Evolutionary conservation across 1,140 invertebrate species (phyloP), one percentile per base, ranked within the genome.

Genomic region (Brachionus rubens): DNA sequence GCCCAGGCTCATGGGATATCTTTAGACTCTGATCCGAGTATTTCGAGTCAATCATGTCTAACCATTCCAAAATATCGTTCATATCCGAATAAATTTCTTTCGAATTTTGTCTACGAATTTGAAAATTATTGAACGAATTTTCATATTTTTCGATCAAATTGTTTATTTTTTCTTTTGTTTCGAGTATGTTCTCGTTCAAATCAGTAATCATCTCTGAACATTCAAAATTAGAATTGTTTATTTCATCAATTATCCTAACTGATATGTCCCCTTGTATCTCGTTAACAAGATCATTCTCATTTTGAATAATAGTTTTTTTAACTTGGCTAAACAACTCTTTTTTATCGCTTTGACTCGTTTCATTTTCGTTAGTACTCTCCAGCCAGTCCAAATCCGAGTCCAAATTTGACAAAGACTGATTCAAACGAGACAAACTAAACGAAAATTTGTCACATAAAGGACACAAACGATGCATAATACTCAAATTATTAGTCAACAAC

Each of bases 41-140:
- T 70, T 70, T 70, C 0, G 43, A 48, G 14, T 50, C 65, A 33
- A 70, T 19, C 65, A 48, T 50, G 7, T 70, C 65, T 6, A 70
- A 16, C 65, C 65, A 70, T 16, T 70, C 65, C 0, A 70, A 26
- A 19, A 70, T 47, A 19, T 70, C 65, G 6, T 70, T 50, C 43
- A 70, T 70, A 30, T 70, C 26, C 2, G 65, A 30, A 12, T 48
- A 70, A 2, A 47, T 30, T 19, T 47, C 41, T 47, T 28, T 30
- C 1, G 65, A 48, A 30, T 70, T 70, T 36, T 40, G 5, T 16
- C 36, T 36, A 10, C 24, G 28, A 1, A 16, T 14, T 24, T 50
- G 26, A 47, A 70, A 50, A 5, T 47, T 50, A 1, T 16, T 7
- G 19, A 30, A 50, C 7, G n/a, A 14, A 7, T 26, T 46, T 30